Evolutionary conservation across 2,113 vertebrate species (phyloP).

Genomic region (Nesogale talazaci): DNA sequence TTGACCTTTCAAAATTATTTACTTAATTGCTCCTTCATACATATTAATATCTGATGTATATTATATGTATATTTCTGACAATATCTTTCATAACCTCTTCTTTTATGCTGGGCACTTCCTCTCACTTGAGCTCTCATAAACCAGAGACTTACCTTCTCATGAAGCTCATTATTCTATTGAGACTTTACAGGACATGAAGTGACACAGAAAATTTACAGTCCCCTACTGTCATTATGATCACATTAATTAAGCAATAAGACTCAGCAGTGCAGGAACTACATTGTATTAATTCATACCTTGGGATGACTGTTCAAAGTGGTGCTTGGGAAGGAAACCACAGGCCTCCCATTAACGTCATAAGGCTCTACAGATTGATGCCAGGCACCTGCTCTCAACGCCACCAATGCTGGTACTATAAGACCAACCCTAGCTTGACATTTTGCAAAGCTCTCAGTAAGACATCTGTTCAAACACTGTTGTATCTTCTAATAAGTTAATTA

Average conservation of each 20-base stretch:
- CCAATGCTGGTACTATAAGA: not conserved
- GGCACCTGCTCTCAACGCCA: constrained; percentile 51
- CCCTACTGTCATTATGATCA: constrained; percentile 68
- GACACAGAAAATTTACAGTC: constrained; percentile 77
- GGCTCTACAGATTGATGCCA: constrained; percentile 58
- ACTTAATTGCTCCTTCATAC: not conserved
- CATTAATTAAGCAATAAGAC: constrained; percentile 78
- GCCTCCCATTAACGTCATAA: constrained; percentile 68
- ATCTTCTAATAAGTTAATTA: not conserved
- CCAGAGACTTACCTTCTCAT: constrained; percentile 64
- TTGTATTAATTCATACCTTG: constrained; percentile 78
- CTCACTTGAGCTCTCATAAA: constrained; percentile 49
- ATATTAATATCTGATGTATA: constrained; percentile 22
- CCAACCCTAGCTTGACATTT: not conserved
- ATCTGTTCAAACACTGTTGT: not conserved
- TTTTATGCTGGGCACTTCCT: constrained; percentile 22
- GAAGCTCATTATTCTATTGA: constrained; percentile 65
- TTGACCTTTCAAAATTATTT: not conserved
- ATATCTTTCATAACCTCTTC: not conserved
- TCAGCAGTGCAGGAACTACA: constrained; percentile 67
- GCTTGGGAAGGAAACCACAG: constrained; percentile 70
- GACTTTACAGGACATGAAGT: constrained; percentile 74
- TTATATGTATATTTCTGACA: not conserved
- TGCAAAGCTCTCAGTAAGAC: not conserved
- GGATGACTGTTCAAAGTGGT: constrained; percentile 74